Evolutionary conservation across 2,888 invertebrate species (phyloP).

Genomic region (Microctonus aethiopoides): DNA sequence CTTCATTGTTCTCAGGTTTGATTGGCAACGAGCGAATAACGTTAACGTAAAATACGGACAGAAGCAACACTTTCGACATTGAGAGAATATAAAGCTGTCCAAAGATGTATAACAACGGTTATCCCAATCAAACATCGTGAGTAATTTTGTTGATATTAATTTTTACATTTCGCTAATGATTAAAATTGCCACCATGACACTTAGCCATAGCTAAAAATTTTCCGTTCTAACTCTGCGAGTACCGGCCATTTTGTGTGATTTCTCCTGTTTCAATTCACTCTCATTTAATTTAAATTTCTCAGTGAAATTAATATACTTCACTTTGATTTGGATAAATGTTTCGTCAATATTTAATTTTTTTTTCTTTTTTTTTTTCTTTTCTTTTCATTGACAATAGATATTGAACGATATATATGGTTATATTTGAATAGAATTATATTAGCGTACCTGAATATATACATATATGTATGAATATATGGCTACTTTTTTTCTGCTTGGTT

Average conservation of each 20-base stretch:
- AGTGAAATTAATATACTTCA: too few species aligned
- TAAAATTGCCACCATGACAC: constrained; percentile 1
- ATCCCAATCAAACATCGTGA: constrained; percentile 63
- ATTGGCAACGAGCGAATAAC: constrained; percentile 54
- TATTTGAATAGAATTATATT: too few species aligned
- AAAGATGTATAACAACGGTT: constrained; percentile 61
- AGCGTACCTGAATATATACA: not conserved
- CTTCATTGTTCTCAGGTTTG: constrained; percentile 53
- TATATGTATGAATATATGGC: not conserved
- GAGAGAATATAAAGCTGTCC: constrained; percentile 32
- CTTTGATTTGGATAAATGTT: too few species aligned
- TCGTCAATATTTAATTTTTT: not conserved
- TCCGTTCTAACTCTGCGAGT: constrained; percentile 28
- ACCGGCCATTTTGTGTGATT: constrained; percentile 53
- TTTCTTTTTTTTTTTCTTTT: not conserved
- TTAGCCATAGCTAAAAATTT: not conserved
- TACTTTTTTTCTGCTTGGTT: not conserved
- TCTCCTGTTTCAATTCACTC: not conserved
- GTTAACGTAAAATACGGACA: constrained; percentile 34
- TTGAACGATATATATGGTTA: too few species aligned
- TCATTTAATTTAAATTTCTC: too few species aligned
- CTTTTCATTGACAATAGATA: not conserved
- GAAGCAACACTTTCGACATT: constrained; percentile 20
- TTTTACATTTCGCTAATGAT: not conserved
- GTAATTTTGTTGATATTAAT: constrained; percentile 37